Base-by-base conservation (phyloP, 2,797 vertebrate species). In the Choloepus didactylus region DNA sequence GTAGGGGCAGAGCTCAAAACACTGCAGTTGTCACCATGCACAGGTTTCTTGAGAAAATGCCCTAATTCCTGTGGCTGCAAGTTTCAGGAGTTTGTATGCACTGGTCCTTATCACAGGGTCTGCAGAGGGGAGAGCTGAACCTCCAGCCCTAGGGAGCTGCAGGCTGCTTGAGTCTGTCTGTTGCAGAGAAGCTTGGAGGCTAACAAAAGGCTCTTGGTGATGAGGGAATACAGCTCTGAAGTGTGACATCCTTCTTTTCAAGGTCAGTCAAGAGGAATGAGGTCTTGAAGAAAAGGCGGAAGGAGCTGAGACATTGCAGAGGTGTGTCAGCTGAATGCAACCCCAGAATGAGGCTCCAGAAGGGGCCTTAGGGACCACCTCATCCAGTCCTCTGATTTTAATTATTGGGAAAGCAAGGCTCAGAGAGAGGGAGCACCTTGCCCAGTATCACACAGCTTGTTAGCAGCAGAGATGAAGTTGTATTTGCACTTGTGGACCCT, bases 391-490 rank as follows among this genome's bases (percentile, higher is more conserved):
- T 93, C 69, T 87, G 19, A n/a, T 75, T 62, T 62, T 77, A 49
- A 72, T 29, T n/a, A 4, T 2, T 46, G 72, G 69, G 49, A 62
- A 16, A 49, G 64, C 11, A 62, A 93, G 90, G 38, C 16, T 72
- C 87, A 59, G 70, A 49, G 86, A 66, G 9, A 62, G 49, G 56
- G 9, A 2, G 31, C 46, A 9, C 15, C 80, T 41, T 59, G 83
- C 56, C 67, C 9, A 5, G 88, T 0, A 0, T 35, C n/a, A 21
- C 44, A 21, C 54, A 27, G 51, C 31, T 11, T 0, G 0, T 16
- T 19, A 2, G 75, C 27, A 3, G 23, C 4, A 0, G 25, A 0
- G 12, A 1, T 0, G 3, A 23, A 3, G 19, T 73, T n/a, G 35
- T 41, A 1, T 59, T 31, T 23, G 67, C 29, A 29, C 35, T 1